Conservation (phyloP, 37 sponge, comb jelly and placozoan species). For the Halisarca cf. caerulea region DNA sequence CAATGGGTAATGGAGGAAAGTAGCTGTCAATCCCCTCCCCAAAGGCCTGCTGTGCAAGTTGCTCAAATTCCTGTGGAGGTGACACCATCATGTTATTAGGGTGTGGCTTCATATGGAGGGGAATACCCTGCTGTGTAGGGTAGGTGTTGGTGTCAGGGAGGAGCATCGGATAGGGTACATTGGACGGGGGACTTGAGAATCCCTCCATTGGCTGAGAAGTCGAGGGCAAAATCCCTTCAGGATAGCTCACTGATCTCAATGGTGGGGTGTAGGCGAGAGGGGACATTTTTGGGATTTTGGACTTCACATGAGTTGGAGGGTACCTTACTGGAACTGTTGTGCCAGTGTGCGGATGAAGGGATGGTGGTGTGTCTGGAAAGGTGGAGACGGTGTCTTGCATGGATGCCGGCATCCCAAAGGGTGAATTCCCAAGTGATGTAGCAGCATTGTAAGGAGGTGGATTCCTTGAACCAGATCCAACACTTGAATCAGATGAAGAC, state of each 20-base stretch:
- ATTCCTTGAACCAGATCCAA: neutral
- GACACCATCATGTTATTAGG: neutral
- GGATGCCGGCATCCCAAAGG: neutral
- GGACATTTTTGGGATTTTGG: neutral
- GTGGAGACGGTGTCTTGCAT: neutral
- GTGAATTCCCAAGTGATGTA: neutral
- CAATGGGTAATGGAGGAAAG: neutral
- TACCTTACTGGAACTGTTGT: neutral
- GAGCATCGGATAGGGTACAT: neutral
- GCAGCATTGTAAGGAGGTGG: neutral
- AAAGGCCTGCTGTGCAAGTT: conserved; percentile 21
- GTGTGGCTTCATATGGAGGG: neutral
- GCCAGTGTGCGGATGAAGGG: neutral
- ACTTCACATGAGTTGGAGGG: neutral
- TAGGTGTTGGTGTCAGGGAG: neutral
- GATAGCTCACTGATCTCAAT: conserved; percentile 3
- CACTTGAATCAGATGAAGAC: neutral
- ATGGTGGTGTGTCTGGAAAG: neutral
- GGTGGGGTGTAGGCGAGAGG: neutral
- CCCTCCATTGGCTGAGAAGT: neutral
- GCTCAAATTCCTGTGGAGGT: conserved; percentile 12
- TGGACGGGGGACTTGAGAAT: neutral
- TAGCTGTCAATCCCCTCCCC: neutral
- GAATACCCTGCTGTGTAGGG: neutral
- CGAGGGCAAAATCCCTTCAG: neutral